Base-by-base conservation (phyloP, 2,797 vertebrate species). In the Clarias laeviceps region DNA sequence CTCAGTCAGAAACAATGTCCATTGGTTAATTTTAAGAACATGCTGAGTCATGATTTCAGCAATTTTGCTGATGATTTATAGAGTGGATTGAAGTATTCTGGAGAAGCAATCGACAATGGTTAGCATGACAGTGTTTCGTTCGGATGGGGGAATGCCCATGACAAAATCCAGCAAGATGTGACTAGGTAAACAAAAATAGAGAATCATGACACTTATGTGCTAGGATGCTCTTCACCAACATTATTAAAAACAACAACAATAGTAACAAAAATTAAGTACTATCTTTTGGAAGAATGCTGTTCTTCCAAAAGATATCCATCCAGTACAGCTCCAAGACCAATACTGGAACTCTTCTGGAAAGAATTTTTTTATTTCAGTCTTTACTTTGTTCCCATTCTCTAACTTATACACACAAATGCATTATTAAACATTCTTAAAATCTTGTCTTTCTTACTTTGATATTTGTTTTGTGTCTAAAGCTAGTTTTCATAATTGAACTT, bases 381-480 rank as follows among this genome's bases (percentile, higher is more conserved):
- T 24, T 15, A 24, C 34, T 40, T 61, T 78, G 9, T 78, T 12
- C 29, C 18, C 4, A 37, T 40, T 54, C 34, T 64, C 12, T 64
- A 27, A 18, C 14, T 64, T 80, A 62, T 50, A 62, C n/a, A 50
- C 65, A 69, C 7, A 57, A n/a, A 69, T 15, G 59, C 27, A 15
- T 50, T 32, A 54, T 66, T 70, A 27, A 37, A 57, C 40, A 29
- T 45, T 59, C 20, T 81, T 5, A 7, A 80, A 34, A 72, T 70
- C 32, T 62, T 34, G 20, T 24, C 11, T 62, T 24, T 79, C 11
- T 61, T n/a, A 77, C 18, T 56, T 54, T 77, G 3, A 34, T 57
- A 59, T 77, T 77, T 77, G n/a, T 22, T 57, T 76, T 7, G 17
- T 74, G n/a, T 18, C 50, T 76, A 32, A 62, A 79, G 29, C 18